Conservation (phyloP, 2,888 invertebrate species). For the Andrena bucephala region DNA sequence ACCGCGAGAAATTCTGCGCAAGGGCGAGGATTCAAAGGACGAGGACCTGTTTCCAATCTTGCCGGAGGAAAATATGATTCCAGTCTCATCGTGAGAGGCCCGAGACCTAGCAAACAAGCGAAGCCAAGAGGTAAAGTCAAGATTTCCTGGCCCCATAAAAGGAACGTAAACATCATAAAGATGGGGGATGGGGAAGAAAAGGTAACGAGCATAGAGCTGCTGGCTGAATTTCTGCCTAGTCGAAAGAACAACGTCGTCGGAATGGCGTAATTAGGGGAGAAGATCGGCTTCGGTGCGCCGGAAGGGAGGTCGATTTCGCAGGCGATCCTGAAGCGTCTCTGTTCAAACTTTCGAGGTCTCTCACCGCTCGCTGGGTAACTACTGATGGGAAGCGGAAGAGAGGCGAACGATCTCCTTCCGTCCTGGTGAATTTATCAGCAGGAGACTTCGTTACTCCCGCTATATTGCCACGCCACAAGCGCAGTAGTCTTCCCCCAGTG, state of each 20-base stretch:
- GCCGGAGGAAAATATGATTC: background rate
- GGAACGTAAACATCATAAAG: constrained; percentile 3
- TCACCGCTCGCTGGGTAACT: constrained; percentile 34
- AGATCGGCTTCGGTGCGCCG: constrained; percentile 57
- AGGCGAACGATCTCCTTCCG: constrained; percentile 47
- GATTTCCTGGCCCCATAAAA: background rate
- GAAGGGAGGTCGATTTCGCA: constrained; percentile 70
- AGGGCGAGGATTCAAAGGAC: background rate
- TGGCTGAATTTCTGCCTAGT: constrained; percentile 64
- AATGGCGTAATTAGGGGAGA: constrained; percentile 71
- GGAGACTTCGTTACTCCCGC: constrained; percentile 66
- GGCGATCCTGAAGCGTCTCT: constrained; percentile 60
- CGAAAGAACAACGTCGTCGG: constrained; percentile 50
- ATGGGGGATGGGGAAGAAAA: constrained; percentile 13
- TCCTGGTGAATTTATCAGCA: constrained; percentile 62
- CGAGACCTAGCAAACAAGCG: background rate
- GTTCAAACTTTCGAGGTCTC: constrained; percentile 63
- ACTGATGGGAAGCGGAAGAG: constrained; percentile 49
- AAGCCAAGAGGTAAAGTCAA: background rate
- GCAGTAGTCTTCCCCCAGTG: constrained; percentile 47
- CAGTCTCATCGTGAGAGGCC: background rate
- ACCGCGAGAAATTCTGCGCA: no score
- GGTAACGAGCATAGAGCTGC: constrained; percentile 67
- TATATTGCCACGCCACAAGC: constrained; percentile 50
- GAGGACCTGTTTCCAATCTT: background rate